Evolutionary conservation across 1,140 invertebrate genomes (phyloP), one percentile per base, ranked within the genome.

Genomic region (Drosophila tropicalis): DNA sequence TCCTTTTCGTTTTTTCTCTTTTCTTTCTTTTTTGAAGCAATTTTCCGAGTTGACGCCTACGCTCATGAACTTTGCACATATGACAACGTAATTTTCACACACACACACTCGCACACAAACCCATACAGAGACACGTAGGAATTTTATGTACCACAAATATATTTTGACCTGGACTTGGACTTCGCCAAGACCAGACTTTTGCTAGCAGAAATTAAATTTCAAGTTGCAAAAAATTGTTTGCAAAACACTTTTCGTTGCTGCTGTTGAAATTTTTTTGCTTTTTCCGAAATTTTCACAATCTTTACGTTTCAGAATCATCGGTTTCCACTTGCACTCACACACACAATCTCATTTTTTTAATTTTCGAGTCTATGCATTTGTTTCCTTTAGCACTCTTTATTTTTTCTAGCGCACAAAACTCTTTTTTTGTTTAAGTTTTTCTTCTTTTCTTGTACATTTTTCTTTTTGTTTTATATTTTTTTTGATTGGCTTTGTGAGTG

Each of bases 81-180:
- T 86, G 83, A 86, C 83, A 86, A 83, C 83, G 83, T 86, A 87
- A 86, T 86, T 87, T 89, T 76, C 76, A 82, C 70, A 51, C 47
- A 57, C 76, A 79, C 58, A 76, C 29, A 54, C 41, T 36, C 40
- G 61, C 61, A 60, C 60, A 79, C 41, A 65, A 55, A 72, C 72
- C 63, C 44, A 36, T 62, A 71, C 64, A 76, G 29, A 19, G 22
- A 57, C 61, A 70, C 57, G 39, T 56, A 68, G 39, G 70, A 89
- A 87, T 87, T 86, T 73, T 86, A 87, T 86, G 84, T 86, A 86
- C 84, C 83, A 86, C 79, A 86, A 82, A 87, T 89, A 79, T 86
- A 79, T 29, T 89, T 86, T 82, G 39, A 25, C 34, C 54, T 56
- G 51, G 64, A 56, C 54, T 66, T 58, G 54, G 54, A 41, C 39